Conservation (phyloP, 2,888 invertebrate genomes). For the Isoperla grammatica region DNA sequence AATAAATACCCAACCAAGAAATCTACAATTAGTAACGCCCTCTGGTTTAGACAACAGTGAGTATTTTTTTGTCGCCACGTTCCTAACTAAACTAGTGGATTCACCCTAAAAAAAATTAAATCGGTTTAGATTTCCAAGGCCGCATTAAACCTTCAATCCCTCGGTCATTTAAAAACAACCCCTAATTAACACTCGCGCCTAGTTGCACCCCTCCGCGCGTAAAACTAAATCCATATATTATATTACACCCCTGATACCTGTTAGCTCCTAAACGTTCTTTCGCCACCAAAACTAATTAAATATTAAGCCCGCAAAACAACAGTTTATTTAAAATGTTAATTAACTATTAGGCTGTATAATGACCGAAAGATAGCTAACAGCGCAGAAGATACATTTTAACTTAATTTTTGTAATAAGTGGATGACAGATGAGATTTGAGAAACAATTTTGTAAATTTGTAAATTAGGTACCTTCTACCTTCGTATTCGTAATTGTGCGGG, state of each 20-base stretch:
- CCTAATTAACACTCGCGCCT: constrained; percentile 17
- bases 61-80: too few species aligned
- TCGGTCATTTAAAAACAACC: constrained; percentile 15
- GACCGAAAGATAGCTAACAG: too few species aligned
- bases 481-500: too few species aligned
- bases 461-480: too few species aligned
- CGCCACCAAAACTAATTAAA: constrained; percentile 10
- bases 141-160: not conserved
- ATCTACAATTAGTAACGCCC: too few species aligned
- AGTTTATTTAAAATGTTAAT: constrained; percentile 8
- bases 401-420: too few species aligned
- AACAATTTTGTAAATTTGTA: too few species aligned
- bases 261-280: constrained; percentile 2
- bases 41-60: too few species aligned
- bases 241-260: constrained; percentile 11
- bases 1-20: too few species aligned
- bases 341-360: not conserved
- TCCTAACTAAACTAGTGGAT: too few species aligned
- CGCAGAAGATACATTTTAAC: too few species aligned
- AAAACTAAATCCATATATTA: constrained; percentile 5
- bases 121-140: constrained; percentile 10
- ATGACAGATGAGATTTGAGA: too few species aligned
- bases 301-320: constrained; percentile 2
- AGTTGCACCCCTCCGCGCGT: not conserved
- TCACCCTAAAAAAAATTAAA: not conserved